Conservation (phyloP, 2,797 vertebrate species). For the Phoeniculus purpureus region DNA sequence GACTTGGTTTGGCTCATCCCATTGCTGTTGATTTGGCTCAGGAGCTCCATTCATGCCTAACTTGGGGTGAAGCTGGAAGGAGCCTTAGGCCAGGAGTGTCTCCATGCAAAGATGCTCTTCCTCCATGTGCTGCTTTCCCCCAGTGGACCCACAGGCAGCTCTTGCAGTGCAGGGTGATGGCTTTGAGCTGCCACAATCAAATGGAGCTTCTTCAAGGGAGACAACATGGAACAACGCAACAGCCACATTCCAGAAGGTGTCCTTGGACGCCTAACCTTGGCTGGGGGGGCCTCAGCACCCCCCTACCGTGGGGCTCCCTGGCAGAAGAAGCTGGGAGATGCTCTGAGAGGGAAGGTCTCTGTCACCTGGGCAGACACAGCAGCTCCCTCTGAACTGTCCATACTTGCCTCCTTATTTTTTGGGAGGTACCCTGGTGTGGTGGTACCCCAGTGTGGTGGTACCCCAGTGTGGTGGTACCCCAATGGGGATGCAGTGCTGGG, state of each 20-base stretch:
- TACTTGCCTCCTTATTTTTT: accelerated
- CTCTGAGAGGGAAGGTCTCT: background rate
- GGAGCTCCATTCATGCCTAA: background rate
- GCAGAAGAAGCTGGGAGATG: background rate
- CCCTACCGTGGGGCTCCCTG: accelerated
- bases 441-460: background rate
- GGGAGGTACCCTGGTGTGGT: accelerated
- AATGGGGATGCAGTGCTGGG: background rate
- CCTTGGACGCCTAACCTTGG: accelerated
- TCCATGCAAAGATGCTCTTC: background rate
- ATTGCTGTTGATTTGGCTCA: background rate
- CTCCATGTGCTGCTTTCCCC: background rate
- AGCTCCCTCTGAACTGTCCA: background rate
- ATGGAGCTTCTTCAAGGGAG: background rate
- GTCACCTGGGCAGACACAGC: background rate
- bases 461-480: accelerated
- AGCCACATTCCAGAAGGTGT: accelerated
- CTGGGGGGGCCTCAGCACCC: no score
- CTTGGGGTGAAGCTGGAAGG: background rate
- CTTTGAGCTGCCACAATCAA: background rate
- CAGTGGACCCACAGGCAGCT: accelerated
- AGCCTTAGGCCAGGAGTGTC: background rate
- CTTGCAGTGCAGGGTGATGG: accelerated
- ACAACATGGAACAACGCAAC: accelerated
- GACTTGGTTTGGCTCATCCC: background rate